Evolutionary conservation across 2,888 invertebrate genomes (phyloP), one percentile per base, ranked within the genome.

Genomic region (Brachyptera risi): DNA sequence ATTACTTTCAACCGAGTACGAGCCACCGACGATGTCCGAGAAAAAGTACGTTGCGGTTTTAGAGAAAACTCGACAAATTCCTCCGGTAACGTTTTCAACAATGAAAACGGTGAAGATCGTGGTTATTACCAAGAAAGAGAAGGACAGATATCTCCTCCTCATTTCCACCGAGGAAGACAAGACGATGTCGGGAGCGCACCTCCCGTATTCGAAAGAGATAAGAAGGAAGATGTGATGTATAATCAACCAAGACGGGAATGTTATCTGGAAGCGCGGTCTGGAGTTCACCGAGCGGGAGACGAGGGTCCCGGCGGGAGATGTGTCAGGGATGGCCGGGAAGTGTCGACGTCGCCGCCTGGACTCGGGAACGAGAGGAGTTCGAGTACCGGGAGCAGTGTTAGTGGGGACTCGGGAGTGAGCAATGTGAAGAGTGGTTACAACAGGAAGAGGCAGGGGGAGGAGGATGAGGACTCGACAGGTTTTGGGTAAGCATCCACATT

Each of bases 401-500:
- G 51, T 21, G 51, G 15, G 51, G 51, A 51, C 31, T 51, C 51
- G 5, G 40, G 40, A 15, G n/a, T 40, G 7, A 40, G 13, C 40
- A 40, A 7, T 7, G 7, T 9, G 7, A 40, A 15, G 51, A 35
- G 51, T 3, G 21, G 26, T 3, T 15, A 51, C 47, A 24, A 24
- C 23, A 24, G n/a, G 24, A 13, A 9, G 13, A 21, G 23, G 47
- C 9, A 15, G 5, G 5, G 3, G 5, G 9, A 19, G 27, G 24
- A 51, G 15, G 51, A 51, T n/a, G 51, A 51, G 35, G 51, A 51
- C 51, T 26, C 27, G 17, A 27, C 27, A 19, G 51, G 51, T 7
- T 51, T 51, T 15, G 35, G 51, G 51, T 51, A 31, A 26, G 51
- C n/a, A 47, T 13, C 13, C 3, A 47, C 11, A 38, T n/a, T 23